These are phyloP conservation scores for Drosophila simulans DNA, from an alignment of 1,140 invertebrate species.

Conservation along the genomic window DNA sequence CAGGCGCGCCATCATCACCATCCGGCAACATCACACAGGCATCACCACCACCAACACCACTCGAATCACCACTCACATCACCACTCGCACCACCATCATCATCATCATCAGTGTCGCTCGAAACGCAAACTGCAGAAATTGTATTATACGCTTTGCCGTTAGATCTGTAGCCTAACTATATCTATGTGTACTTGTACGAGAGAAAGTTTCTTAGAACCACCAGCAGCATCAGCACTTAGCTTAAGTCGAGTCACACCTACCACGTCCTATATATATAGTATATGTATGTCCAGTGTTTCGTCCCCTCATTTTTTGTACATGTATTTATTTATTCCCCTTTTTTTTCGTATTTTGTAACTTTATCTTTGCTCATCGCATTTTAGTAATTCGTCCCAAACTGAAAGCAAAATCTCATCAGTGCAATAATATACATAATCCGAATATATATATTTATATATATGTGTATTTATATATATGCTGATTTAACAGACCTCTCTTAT, in stretches of 20 bases:
- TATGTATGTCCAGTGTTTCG: constrained; percentile 15
- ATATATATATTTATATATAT: constrained; percentile 35
- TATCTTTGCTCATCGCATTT: constrained; percentile 18
- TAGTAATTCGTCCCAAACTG: constrained; percentile 44
- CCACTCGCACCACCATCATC: constrained; percentile 63
- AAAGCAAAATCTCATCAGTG: constrained; percentile 68
- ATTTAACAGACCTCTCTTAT: constrained; percentile 32
- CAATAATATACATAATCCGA: constrained; percentile 50
- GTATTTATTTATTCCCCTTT: constrained; percentile 67
- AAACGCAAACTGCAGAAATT: constrained; percentile 84
- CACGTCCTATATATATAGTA: neutral
- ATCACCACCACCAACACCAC: constrained; percentile 67
- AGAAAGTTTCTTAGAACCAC: constrained; percentile 44
- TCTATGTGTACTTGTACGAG: constrained; percentile 63
- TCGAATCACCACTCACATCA: constrained; percentile 53
- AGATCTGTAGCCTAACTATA: constrained; percentile 71
- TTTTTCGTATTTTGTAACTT: neutral
- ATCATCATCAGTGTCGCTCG: constrained; percentile 77
- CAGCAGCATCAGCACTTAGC: constrained; percentile 29
- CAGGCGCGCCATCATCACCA: constrained; percentile 54
- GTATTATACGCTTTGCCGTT: constrained; percentile 84
- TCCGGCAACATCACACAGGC: constrained; percentile 59
- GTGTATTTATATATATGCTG: constrained; percentile 12
- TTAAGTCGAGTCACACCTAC: constrained; percentile 14
- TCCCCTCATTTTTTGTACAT: constrained; percentile 32